Evolutionary conservation across 2,113 vertebrate species (phyloP).

Genomic region (Pituophis catenifer): DNA sequence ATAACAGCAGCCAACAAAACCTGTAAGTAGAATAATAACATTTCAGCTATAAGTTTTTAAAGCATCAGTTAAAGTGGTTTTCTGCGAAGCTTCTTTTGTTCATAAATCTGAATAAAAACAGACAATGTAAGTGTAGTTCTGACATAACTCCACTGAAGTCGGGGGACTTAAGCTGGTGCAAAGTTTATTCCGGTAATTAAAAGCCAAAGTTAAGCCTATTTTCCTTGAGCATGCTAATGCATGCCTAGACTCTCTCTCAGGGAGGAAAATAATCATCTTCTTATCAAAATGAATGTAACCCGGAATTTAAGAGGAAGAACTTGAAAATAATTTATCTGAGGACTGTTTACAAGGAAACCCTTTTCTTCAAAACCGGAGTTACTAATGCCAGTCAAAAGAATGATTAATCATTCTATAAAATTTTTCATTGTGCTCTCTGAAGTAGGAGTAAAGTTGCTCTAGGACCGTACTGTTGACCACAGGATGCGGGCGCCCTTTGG

Average conservation of each 20-base stretch:
- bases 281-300: slow-evolving; percentile 13
- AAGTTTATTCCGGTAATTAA: slow-evolving; percentile 25
- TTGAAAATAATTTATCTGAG: slow-evolving; percentile 38
- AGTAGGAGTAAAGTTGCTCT: slow-evolving; percentile 84
- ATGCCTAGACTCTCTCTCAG: background rate
- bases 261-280: slow-evolving; percentile 15
- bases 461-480: slow-evolving; percentile 84
- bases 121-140: slow-evolving; percentile 5
- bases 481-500: slow-evolving; percentile 89
- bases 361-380: background rate
- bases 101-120: slow-evolving; percentile 27
- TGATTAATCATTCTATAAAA: slow-evolving; percentile 90
- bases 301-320: slow-evolving; percentile 27
- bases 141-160: slow-evolving; percentile 30
- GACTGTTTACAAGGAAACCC: slow-evolving; percentile 22
- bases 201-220: slow-evolving; percentile 24
- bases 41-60: slow-evolving; percentile 46
- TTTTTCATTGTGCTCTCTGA: slow-evolving; percentile 87
- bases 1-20: slow-evolving; percentile 54
- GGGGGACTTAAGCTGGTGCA: slow-evolving; percentile 22
- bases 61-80: slow-evolving; percentile 32
- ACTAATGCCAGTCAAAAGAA: slow-evolving; percentile 87
- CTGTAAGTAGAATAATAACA: slow-evolving; percentile 49
- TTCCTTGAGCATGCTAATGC: slow-evolving; percentile 4
- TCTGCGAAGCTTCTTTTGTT: slow-evolving; percentile 13